Conservation (phyloP, 35 echinoderm and acorn worm species). For the Lytechinus pictus region DNA sequence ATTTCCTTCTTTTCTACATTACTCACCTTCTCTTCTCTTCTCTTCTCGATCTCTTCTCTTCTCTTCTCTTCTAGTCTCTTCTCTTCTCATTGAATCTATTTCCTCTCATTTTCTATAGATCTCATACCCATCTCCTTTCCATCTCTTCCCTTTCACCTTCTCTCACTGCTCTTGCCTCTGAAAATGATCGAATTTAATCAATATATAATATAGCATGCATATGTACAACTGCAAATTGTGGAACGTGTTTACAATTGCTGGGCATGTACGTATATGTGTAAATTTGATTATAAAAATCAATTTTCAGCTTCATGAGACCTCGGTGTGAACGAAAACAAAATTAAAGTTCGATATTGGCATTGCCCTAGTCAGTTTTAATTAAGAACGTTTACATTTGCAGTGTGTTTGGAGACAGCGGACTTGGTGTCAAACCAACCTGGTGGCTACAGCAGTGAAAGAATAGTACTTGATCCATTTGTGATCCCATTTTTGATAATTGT, state of each 20-base stretch:
- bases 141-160: neutral
- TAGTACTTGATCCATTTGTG: too few species aligned
- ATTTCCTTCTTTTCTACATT: too few species aligned
- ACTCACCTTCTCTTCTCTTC: neutral
- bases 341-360: neutral
- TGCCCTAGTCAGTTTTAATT: neutral
- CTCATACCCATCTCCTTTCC: too few species aligned
- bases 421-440: neutral
- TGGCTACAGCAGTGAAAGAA: too few species aligned
- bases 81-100: too few species aligned
- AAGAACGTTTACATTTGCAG: neutral
- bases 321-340: neutral
- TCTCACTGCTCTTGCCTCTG: neutral
- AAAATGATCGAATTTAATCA: neutral
- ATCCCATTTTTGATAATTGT: too few species aligned
- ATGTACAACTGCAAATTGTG: neutral
- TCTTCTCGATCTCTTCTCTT: neutral
- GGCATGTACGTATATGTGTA: neutral
- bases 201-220: neutral
- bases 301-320: neutral
- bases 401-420: neutral
- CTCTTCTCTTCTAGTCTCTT: neutral
- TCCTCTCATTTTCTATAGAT: too few species aligned
- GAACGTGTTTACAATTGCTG: constrained; percentile 1
- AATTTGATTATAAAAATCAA: neutral